A percentile compares a stretch with the other conserved stretches of the same genome.
Conservation (phyloP, 2,797 vertebrate genomes). For the Podarcis lilfordi region DNA sequence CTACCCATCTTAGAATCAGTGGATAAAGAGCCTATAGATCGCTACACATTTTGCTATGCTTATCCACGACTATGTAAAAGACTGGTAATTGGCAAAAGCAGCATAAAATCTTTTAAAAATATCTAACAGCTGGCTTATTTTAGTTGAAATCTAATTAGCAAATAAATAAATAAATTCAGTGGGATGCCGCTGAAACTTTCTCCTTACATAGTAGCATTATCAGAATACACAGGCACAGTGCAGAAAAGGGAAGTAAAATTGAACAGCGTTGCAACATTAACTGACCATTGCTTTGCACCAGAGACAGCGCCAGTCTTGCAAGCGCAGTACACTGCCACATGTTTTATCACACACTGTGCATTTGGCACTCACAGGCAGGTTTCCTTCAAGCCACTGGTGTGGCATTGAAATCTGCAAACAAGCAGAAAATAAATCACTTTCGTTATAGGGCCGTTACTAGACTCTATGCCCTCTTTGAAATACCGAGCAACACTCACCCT, state of each 20-base stretch:
- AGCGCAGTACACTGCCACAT: conserved; percentile 92
- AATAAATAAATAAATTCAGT: conserved; percentile 14
- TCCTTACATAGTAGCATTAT: background rate
- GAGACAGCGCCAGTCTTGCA: conserved; percentile 97
- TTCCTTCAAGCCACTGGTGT: conserved; percentile 97
- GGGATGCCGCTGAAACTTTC: background rate
- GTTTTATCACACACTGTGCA: conserved; percentile 94
- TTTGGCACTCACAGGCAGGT: conserved; percentile 94
- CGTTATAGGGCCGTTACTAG: background rate
- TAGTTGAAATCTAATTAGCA: background rate
- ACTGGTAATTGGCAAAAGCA: background rate
- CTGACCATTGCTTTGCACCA: conserved; percentile 98
- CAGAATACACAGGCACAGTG: conserved; percentile 5
- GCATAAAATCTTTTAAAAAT: background rate
- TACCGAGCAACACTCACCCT: background rate
- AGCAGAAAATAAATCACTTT: background rate
- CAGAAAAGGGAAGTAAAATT: background rate
- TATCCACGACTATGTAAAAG: background rate
- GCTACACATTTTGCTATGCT: background rate
- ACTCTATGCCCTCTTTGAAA: background rate
- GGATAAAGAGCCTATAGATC: background rate
- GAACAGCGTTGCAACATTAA: background rate
- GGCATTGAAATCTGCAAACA: conserved; percentile 91
- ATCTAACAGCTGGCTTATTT: background rate
- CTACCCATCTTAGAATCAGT: background rate